Evolutionary conservation across 2,797 vertebrate genomes (phyloP).

Genomic region (Scleropages formosus): DNA sequence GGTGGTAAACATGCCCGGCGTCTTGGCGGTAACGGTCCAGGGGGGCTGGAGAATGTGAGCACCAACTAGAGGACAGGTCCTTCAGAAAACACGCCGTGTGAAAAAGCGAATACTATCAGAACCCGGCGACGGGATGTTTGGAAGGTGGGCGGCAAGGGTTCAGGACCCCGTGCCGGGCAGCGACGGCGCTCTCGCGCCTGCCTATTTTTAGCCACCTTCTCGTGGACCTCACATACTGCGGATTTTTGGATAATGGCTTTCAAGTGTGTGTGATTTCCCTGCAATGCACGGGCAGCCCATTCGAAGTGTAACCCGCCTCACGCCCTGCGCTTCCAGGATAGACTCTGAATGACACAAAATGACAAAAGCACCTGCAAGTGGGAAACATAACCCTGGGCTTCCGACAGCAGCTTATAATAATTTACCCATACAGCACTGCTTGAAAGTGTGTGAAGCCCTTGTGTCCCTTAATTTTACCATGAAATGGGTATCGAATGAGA

Average conservation of each 20-base stretch:
- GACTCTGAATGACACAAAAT: neutral
- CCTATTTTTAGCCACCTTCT: conserved; percentile 49
- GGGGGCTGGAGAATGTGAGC: too few relatives aligned
- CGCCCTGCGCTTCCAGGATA: neutral
- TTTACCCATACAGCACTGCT: too few relatives aligned
- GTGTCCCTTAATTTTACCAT: too few relatives aligned
- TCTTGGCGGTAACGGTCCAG: neutral
- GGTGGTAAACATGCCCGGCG: neutral
- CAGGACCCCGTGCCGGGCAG: neutral
- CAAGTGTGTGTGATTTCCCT: conserved; percentile 49
- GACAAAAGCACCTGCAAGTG: neutral
- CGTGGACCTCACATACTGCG: conserved; percentile 43
- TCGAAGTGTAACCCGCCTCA: neutral
- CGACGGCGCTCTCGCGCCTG: neutral
- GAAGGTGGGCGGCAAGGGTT: neutral
- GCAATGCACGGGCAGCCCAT: conserved; percentile 30
- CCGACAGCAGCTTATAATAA: too few relatives aligned
- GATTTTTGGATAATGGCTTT: conserved; percentile 53
- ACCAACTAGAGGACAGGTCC: neutral
- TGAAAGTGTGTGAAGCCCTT: too few relatives aligned
- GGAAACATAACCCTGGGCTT: conserved; percentile 16
- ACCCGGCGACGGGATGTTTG: neutral
- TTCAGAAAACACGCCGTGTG: neutral
- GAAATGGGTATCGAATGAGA: too few relatives aligned
- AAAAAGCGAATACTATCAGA: neutral